These are phyloP conservation scores for Drosophila subsilvestris DNA, from an alignment of 2,888 invertebrate genomes.

Conservation along the genomic window DNA sequence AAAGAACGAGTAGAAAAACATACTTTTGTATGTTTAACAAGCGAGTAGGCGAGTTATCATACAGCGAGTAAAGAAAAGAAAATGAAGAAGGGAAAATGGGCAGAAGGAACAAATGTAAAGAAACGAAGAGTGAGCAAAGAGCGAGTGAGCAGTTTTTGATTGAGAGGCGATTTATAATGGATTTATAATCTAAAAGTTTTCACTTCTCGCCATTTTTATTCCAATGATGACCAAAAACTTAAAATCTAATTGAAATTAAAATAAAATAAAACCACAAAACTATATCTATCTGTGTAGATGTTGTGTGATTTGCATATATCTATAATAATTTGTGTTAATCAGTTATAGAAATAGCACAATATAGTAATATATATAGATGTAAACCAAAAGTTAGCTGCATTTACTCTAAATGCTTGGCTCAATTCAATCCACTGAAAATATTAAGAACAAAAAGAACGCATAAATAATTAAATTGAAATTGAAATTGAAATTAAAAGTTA, in stretches of 20 bases:
- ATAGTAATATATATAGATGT: not conserved
- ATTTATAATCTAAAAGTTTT: not conserved
- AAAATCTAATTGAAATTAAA: not conserved
- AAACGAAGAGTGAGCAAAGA: not conserved
- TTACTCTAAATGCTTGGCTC: constrained; percentile 28
- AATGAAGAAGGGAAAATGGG: not conserved
- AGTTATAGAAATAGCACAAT: constrained; percentile 6
- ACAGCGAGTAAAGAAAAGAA: not conserved
- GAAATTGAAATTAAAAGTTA: not conserved
- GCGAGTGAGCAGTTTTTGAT: not conserved
- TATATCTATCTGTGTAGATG: not conserved
- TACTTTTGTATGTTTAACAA: too few relatives aligned
- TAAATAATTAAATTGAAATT: constrained; percentile 4
- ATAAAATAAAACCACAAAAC: not conserved
- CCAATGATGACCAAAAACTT: not conserved
- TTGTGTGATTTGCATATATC: not conserved
- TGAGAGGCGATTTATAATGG: not conserved
- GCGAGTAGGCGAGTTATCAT: not conserved
- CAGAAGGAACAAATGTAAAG: not conserved
- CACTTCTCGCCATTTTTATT: constrained; percentile 12
- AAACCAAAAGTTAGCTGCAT: constrained; percentile 20
- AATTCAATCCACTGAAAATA: constrained; percentile 31
- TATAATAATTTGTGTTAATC: not conserved
- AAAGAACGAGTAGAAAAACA: too few relatives aligned
- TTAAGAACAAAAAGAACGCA: not conserved